Base-by-base conservation (phyloP, 2,113 vertebrate species). In the Gavialis gangeticus region DNA sequence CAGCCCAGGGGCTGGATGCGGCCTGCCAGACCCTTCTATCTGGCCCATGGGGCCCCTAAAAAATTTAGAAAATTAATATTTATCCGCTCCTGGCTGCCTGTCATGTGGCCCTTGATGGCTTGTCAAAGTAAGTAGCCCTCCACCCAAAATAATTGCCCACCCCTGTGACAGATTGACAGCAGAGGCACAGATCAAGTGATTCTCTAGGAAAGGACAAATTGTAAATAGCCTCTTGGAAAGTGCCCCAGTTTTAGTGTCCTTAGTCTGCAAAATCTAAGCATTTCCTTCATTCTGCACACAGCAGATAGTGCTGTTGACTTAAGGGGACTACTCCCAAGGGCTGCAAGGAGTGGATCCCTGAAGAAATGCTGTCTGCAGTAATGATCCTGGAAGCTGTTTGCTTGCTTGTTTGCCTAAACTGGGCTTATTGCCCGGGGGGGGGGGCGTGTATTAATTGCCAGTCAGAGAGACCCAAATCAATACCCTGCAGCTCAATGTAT, bases 271-370 rank as follows among this genome's bases (percentile, higher is more conserved):
- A 85, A 81, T 10, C 79, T 2, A 28, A 77, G 58, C 63, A 76
- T 4, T 0, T 18, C 56, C 19, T 84, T 54, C 3, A 8, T 0
- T 90, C 69, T 75, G 54, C 22, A 10, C 1, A 0, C 10, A 55
- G 19, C 54, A 58, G 7, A 18, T 13, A 3, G 64, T 59, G 71
- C 67, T 0, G 0, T 30, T 59, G 11, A 54, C 54, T 80, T 6
- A 57, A n/a, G 66, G 3, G n/a, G 58, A 9, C 24, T 63, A 1
- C n/a, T 82, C 25, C 77, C n/a, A 27, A 14, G 4, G 34, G 25
- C 12, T 75, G 24, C n/a, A 30, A 3, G 60, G 46, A 10, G 1
- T 2, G 27, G n/a, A n/a, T 75, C 64, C 64, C 28, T 37, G 46
- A 12, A 2, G 78, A 18, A 4, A 3, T 21, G 37, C 18, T 21